These are phyloP conservation scores for Noctua pronuba DNA, from an alignment of 2,888 invertebrate species.

Conservation along the genomic window DNA sequence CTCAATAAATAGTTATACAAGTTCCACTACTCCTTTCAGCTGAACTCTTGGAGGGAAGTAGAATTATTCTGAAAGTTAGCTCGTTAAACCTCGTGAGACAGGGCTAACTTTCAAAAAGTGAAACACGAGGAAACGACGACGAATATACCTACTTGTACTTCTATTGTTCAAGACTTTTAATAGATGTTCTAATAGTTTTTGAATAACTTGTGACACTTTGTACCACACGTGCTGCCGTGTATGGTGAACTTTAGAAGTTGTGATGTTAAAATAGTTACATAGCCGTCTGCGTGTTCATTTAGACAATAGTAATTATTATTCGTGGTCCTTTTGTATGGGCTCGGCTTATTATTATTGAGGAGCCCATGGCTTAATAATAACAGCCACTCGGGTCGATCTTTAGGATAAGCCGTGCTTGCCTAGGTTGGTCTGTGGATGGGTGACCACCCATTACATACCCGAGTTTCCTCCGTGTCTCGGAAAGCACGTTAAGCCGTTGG, in stretches of 20 bases:
- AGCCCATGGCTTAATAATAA: too few species aligned
- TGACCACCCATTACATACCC: too few species aligned
- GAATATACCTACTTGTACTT: conserved; percentile 41
- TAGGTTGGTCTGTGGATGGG: too few species aligned
- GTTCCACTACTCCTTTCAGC: conserved; percentile 65
- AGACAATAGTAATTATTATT: neutral
- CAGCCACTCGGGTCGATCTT: too few species aligned
- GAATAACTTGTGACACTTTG: conserved; percentile 11
- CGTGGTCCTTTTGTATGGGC: neutral
- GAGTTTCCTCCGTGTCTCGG: too few species aligned
- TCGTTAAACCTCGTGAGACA: conserved; percentile 79
- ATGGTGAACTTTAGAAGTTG: neutral
- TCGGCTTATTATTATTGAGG: too few species aligned
- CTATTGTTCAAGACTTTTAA: conserved; percentile 49
- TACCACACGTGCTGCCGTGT: neutral
- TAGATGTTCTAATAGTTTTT: conserved; percentile 40
- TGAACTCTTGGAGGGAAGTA: conserved; percentile 60
- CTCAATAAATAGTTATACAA: conserved; percentile 68
- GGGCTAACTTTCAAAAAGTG: conserved; percentile 72
- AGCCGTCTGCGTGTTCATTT: neutral
- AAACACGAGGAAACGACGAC: conserved; percentile 56
- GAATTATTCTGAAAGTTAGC: conserved; percentile 80
- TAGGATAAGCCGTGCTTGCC: too few species aligned
- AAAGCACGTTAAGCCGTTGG: too few species aligned
- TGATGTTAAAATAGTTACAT: neutral